Conservation (phyloP, 2,797 vertebrate genomes). For the Eospalax fontanierii region DNA sequence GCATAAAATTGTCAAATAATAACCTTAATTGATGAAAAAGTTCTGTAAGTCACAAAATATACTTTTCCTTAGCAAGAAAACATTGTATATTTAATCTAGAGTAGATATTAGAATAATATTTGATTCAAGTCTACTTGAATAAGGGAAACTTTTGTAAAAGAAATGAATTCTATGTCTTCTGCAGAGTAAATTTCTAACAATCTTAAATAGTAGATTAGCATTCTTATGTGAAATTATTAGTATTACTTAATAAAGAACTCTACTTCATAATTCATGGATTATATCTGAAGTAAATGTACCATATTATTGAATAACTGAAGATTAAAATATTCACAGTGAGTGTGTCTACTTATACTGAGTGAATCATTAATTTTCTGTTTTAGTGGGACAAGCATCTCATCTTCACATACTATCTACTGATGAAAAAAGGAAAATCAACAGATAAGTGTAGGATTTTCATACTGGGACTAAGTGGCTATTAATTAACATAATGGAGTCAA, state of each 20-base stretch:
- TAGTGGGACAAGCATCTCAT: constrained; percentile 86
- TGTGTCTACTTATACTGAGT: constrained; percentile 87
- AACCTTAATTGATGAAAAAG: neutral
- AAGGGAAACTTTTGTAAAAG: constrained; percentile 85
- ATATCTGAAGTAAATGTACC: constrained; percentile 88
- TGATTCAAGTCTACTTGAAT: constrained; percentile 77
- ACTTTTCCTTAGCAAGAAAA: constrained; percentile 70
- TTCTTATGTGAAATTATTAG: constrained; percentile 86
- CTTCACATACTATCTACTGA: constrained; percentile 86
- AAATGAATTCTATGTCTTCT: constrained; percentile 81
- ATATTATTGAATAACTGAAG: constrained; percentile 89
- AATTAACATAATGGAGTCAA: constrained; percentile 86
- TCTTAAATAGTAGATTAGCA: constrained; percentile 86
- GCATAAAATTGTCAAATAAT: neutral
- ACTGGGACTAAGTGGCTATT: constrained; percentile 84
- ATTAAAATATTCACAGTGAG: constrained; percentile 89
- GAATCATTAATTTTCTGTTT: constrained; percentile 90
- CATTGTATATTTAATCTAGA: constrained; percentile 66
- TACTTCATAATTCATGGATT: constrained; percentile 91
- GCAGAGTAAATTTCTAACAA: constrained; percentile 84
- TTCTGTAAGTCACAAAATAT: constrained; percentile 73
- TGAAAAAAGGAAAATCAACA: constrained; percentile 83
- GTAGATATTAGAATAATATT: constrained; percentile 77
- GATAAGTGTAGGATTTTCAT: constrained; percentile 85
- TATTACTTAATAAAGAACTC: constrained; percentile 87